Evolutionary conservation across 2,113 vertebrate genomes (phyloP).

Genomic region (Micromys minutus): DNA sequence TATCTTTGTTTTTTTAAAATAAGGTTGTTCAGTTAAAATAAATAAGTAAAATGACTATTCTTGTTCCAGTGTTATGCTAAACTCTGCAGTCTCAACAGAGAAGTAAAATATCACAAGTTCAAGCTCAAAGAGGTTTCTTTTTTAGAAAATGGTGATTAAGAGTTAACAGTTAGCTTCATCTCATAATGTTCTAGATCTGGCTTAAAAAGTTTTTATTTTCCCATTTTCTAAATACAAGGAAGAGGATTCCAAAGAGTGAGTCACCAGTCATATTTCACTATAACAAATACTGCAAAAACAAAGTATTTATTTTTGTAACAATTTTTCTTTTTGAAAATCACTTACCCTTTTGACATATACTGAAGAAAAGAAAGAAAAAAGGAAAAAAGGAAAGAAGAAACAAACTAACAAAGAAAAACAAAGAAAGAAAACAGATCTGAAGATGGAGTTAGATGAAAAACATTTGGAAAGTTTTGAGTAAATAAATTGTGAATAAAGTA

Average conservation of each 20-base stretch:
- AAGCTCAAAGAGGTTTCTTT: background rate
- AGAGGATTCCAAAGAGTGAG: background rate
- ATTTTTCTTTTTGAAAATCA: background rate
- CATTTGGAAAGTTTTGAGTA: background rate
- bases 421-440: background rate
- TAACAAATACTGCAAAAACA: slow-evolving; percentile 1
- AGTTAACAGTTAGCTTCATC: background rate
- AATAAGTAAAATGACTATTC: too few species aligned
- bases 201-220: background rate
- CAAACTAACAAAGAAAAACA: too few species aligned
- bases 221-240: background rate
- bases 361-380: background rate
- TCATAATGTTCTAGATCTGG: background rate
- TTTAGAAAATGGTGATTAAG: background rate
- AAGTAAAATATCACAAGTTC: background rate
- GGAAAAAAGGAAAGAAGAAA: too few species aligned
- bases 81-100: background rate
- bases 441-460: background rate
- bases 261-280: background rate
- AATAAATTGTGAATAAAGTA: background rate
- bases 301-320: background rate
- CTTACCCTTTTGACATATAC: background rate
- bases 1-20: too few species aligned
- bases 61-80: background rate
- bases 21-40: too few species aligned